Evolutionary conservation across 2,888 invertebrate genomes (phyloP), one percentile per base, ranked within the genome.

Genomic region (Mactromeris polynyma): DNA sequence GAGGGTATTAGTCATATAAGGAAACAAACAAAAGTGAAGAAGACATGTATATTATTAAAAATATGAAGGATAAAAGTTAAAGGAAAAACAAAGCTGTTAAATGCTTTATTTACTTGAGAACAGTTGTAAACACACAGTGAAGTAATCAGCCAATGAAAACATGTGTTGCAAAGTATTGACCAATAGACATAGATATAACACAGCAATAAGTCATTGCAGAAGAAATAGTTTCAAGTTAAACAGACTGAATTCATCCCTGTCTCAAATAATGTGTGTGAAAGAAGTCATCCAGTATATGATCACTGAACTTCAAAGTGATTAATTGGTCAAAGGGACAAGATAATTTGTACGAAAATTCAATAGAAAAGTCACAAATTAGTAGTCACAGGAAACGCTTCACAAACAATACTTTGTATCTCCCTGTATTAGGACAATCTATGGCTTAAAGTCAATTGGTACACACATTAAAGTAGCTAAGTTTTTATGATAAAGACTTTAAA

Each of bases 401-500:
- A 36, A 36, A 73, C 73, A 73, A 73, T 73, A 73, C 11, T 1
- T 73, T 19, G 73, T 73, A 73, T 36, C 73, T 36, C 26, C 17
- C 6, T 36, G 36, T 36, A 73, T 36, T 73, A 17, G 73, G 73
- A 73, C 73, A 73, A 33, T 36, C 36, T 33, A 11, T 19, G 19
- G 17, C 73, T 73, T 36, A 36, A 73, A 83, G 83, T 83, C 69
- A 73, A 83, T 73, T 46, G 19, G 73, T 83, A 83, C 83, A 83
- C 82, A 82, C 33, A 81, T 46, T 73, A 9, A 26, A 64, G 17
- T 21, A 58, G 17, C 73, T 36, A 73, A 4, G 3, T 19, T 33
- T 73, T 73, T 31, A 73, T 14, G 73, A 73, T 73, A 73, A 73
- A 31, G 46, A 58, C 36, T 83, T 46, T 69, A 73, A 38, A 42